phyloP scores from a whole-genome alignment of 2,888 invertebrate species.

The Orthosia gracilis region DNA sequence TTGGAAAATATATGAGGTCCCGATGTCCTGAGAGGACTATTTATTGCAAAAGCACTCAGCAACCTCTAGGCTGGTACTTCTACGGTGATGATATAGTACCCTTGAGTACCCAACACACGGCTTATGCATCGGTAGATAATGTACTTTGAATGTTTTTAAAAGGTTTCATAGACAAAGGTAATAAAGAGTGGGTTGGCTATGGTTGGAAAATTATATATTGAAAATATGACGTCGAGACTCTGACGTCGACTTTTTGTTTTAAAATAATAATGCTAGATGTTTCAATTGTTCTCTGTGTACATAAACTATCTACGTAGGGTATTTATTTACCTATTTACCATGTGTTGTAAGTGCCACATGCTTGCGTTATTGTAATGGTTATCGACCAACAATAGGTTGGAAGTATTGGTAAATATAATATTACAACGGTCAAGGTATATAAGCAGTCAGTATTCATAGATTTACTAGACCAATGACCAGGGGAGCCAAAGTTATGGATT shows the following conservation, averaged over 20 bases:
- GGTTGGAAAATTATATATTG: neutral
- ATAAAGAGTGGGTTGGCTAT: constrained; percentile 11
- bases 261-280: neutral
- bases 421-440: neutral
- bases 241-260: neutral
- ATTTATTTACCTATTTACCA: neutral
- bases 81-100: constrained; percentile 33
- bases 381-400: too few relatives aligned
- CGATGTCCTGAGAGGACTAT: constrained; percentile 53
- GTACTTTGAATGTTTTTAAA: constrained; percentile 38
- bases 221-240: constrained; percentile 8
- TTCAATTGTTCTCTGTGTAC: neutral
- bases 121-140: constrained; percentile 53
- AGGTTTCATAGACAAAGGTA: constrained; percentile 19
- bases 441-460: too few relatives aligned
- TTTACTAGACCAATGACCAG: too few relatives aligned
- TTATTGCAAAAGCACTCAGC: constrained; percentile 57
- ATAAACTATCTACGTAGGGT: neutral
- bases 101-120: constrained; percentile 50
- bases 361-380: neutral
- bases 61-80: constrained; percentile 33
- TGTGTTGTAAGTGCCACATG: neutral
- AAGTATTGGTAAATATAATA: too few relatives aligned
- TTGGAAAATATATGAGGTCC: constrained; percentile 33
- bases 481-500: too few relatives aligned